These are phyloP conservation scores for Hycleus cichorii DNA, from an alignment of 1,140 invertebrate species.

Conservation along the genomic window DNA sequence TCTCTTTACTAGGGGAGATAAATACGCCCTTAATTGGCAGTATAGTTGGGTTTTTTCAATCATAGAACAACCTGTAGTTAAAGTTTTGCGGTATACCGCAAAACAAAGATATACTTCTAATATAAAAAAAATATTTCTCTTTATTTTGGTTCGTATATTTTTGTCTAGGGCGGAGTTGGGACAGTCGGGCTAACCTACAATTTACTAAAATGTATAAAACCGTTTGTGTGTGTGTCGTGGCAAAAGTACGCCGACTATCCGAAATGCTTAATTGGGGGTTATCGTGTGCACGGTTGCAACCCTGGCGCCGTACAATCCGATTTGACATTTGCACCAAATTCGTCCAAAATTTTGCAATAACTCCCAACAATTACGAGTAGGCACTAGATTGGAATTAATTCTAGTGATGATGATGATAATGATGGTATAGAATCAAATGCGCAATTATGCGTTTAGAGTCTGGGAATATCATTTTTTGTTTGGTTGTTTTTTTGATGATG, in stretches of 20 bases:
- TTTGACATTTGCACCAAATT: too few species aligned
- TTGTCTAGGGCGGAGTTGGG: conserved; percentile 6
- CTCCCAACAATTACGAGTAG: too few species aligned
- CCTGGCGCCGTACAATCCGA: conserved; percentile 10
- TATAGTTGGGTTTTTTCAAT: conserved; percentile 8
- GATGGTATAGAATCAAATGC: background rate
- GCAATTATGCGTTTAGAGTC: conserved; percentile 25
- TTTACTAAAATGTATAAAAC: conserved; percentile 29
- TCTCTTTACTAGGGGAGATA: too few species aligned
- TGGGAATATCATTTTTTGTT: conserved; percentile 14
- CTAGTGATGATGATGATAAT: background rate
- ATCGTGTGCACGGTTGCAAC: conserved; percentile 16
- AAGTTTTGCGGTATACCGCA: conserved; percentile 17
- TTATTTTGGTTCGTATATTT: too few species aligned
- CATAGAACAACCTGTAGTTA: conserved; percentile 16
- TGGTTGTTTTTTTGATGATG: background rate
- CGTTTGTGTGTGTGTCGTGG: conserved; percentile 13
- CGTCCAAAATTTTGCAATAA: too few species aligned
- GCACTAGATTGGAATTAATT: too few species aligned
- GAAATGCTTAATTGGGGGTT: conserved; percentile 21
- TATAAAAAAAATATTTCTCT: too few species aligned
- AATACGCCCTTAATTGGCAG: conserved; percentile 3
- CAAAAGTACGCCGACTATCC: conserved; percentile 8
- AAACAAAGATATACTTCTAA: conserved; percentile 4
- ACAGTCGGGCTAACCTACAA: conserved; percentile 18